phyloP scores from a whole-genome alignment of 2,888 invertebrate genomes.

The Philopedon plagiatum region DNA sequence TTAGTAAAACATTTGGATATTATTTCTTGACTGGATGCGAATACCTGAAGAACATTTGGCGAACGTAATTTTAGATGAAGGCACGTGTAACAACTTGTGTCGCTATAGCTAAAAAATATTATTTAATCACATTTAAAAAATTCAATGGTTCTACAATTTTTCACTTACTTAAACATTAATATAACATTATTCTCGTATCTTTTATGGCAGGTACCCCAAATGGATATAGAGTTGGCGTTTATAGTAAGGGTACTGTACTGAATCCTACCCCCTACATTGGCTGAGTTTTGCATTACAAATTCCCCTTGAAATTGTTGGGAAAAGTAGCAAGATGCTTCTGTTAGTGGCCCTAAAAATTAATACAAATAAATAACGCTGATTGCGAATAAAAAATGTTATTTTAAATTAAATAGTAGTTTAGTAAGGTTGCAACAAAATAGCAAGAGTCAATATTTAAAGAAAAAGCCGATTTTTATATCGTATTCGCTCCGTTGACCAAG shows the following conservation, averaged over 20 bases:
- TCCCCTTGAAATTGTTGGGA: constrained; percentile 77
- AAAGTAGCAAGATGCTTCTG: constrained; percentile 73
- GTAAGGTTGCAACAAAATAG: not conserved
- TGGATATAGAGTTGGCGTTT: constrained; percentile 75
- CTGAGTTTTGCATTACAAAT: constrained; percentile 73
- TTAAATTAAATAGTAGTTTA: not conserved
- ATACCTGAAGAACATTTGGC: constrained; percentile 75
- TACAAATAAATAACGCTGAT: not conserved
- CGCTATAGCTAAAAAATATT: constrained; percentile 69
- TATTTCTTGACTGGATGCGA: constrained; percentile 72
- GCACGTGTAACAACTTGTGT: constrained; percentile 75
- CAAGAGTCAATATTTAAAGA: not conserved
- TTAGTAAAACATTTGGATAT: constrained; percentile 74
- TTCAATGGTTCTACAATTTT: too few relatives aligned
- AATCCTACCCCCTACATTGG: constrained; percentile 68
- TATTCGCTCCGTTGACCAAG: constrained; percentile 31
- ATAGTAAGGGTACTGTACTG: constrained; percentile 75
- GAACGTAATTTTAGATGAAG: constrained; percentile 74
- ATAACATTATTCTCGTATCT: constrained; percentile 75
- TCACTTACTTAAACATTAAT: constrained; percentile 73
- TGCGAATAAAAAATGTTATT: not conserved
- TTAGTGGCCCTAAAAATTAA: constrained; percentile 34
- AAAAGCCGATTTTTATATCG: not conserved
- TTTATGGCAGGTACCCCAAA: constrained; percentile 77
- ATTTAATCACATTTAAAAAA: too few relatives aligned